Conservation (phyloP, 2,888 invertebrate genomes). For the Microctonus aethiopoides region DNA sequence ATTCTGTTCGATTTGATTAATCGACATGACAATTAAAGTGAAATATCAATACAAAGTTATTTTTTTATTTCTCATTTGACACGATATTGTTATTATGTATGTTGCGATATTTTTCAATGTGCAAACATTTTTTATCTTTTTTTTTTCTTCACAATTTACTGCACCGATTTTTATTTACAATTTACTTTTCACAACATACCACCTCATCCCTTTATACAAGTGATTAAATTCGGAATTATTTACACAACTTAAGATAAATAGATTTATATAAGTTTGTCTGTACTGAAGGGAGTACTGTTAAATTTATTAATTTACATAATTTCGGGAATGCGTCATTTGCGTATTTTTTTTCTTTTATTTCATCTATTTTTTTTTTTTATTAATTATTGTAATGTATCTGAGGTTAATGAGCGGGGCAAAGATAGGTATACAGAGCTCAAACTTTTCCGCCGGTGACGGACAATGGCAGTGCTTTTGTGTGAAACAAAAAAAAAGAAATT, state of each 20-base stretch:
- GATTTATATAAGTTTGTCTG: not conserved
- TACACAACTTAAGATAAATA: constrained; percentile 10
- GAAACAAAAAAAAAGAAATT: constrained; percentile 19
- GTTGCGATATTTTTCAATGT: too few species aligned
- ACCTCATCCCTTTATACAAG: constrained; percentile 25
- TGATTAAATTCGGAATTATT: constrained; percentile 22
- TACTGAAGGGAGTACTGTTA: not conserved
- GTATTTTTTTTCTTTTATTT: constrained; percentile 3
- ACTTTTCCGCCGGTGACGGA: constrained; percentile 36
- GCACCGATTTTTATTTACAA: constrained; percentile 16
- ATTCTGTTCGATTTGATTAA: not conserved
- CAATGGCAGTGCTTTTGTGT: constrained; percentile 45
- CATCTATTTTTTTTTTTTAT: constrained; percentile 8
- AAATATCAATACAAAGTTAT: not conserved
- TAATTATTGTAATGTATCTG: constrained; percentile 12
- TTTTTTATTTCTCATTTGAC: not conserved
- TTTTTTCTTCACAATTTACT: constrained; percentile 6
- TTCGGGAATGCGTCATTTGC: constrained; percentile 32
- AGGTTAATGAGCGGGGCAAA: not conserved
- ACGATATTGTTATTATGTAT: not conserved
- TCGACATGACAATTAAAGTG: not conserved
- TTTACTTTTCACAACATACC: constrained; percentile 6
- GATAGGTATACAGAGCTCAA: not conserved
- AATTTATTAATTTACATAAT: constrained; percentile 25
- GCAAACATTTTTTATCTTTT: not conserved